These are phyloP conservation scores for Meda fulgida DNA, from an alignment of 2,797 vertebrate species.

Conservation along the genomic window DNA sequence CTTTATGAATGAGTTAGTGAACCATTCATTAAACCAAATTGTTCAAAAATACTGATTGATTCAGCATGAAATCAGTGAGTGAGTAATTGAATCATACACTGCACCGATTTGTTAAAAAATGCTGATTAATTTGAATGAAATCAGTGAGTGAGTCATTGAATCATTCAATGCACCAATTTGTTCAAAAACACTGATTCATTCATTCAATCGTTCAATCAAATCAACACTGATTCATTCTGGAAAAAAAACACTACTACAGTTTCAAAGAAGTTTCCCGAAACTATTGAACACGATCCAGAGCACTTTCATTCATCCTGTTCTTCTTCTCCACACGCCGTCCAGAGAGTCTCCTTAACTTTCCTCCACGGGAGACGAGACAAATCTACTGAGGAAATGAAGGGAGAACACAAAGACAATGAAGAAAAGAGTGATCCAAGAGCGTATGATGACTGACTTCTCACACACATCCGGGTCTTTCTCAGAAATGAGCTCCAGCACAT, in stretches of 20 bases:
- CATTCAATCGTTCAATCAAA: not conserved
- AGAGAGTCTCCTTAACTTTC: slow-evolving; percentile 75
- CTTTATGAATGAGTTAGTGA: not conserved
- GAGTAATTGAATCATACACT: not conserved
- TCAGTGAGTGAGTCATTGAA: not conserved
- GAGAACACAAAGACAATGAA: slow-evolving; percentile 44
- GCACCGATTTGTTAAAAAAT: not conserved
- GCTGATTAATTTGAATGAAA: not conserved
- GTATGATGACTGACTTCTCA: slow-evolving; percentile 51
- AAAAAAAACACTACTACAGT: not conserved
- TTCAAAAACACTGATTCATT: too few species aligned
- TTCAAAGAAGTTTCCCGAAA: not conserved
- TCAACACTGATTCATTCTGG: not conserved
- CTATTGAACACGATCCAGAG: slow-evolving; percentile 39
- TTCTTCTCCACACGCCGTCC: slow-evolving; percentile 77
- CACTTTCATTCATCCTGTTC: slow-evolving; percentile 77
- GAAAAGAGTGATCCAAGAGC: not conserved
- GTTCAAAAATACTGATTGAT: too few species aligned
- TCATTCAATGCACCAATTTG: too few species aligned
- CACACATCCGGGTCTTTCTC: slow-evolving; percentile 53
- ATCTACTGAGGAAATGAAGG: slow-evolving; percentile 46
- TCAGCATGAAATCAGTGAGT: not conserved
- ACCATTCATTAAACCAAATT: not conserved
- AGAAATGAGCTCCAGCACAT: slow-evolving; percentile 45
- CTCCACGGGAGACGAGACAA: slow-evolving; percentile 53